Evolutionary conservation across 2,797 vertebrate species (phyloP), one percentile per base, ranked within the genome.

Genomic region (Sebastes elongatus): DNA sequence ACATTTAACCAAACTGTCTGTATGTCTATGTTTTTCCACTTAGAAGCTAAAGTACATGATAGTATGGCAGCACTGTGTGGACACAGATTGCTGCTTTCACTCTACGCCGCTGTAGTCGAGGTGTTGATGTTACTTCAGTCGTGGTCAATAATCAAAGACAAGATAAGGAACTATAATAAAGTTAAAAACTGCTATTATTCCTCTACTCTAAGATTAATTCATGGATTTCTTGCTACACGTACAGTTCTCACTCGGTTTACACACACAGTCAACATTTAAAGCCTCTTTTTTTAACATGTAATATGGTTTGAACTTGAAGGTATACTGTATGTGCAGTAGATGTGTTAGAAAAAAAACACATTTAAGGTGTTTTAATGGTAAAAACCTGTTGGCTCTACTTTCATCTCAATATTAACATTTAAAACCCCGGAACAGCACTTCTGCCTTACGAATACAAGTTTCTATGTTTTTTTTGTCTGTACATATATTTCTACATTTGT

Each of bases 391-490:
- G 46, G 70, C 72, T 85, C 70, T 85, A 35, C 53, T 79, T 66
- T 68, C 14, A 72, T 78, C 60, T 85, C 68, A 66, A 25, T 52
- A 33, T 56, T 42, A 60, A 66, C 27, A 59, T 62, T 49, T 73
- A 61, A 81, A 84, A 85, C 68, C 80, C 86, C 52, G 42, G 65
- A 92, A 85, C 89, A 90, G 85, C 86, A 93, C 91, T 83, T 94
- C 89, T 91, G 94, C 95, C 94, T 95, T 95, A 94, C 23, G 22
- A 85, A 84, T 68, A 80, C 67, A 76, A 57, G 27, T 88, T 88
- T 90, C 66, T 90, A 20, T 74, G 49, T 82, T 77, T 82, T n/a
- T 61, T 81, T 23, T 49, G 42, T 91, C 60, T 91, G 56, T 89
- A 72, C 80, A 82, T 77, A 60, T 69, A 87, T 92, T 92, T 92